A percentile compares a stretch with the other conserved stretches of the same genome.
Evolutionary conservation across 1,140 invertebrate genomes (phyloP).

Genomic region (Conopomorpha cramerella): DNA sequence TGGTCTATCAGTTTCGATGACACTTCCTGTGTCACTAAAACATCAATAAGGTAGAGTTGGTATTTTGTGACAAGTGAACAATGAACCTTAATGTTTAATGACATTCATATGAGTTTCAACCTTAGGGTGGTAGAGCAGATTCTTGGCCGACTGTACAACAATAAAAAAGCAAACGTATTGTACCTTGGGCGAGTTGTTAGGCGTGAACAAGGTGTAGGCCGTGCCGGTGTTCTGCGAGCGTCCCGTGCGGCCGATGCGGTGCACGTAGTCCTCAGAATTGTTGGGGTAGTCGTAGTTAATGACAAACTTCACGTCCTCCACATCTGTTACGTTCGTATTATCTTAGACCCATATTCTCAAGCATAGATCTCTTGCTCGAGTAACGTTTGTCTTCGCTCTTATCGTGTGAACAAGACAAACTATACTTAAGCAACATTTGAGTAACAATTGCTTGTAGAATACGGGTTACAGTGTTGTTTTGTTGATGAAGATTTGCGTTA

Average conservation of each 20-base stretch:
- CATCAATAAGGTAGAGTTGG: too few relatives aligned
- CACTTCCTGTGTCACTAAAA: too few relatives aligned
- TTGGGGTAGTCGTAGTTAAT: slow-evolving; percentile 93
- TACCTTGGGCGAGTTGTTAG: slow-evolving; percentile 75
- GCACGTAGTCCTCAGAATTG: slow-evolving; percentile 90
- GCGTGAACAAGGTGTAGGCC: slow-evolving; percentile 88
- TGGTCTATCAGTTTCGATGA: too few relatives aligned
- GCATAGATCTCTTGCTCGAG: slow-evolving; percentile 1
- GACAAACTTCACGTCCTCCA: slow-evolving; percentile 91
- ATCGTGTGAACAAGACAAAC: too few relatives aligned
- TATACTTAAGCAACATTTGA: too few relatives aligned
- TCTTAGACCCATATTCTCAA: not conserved
- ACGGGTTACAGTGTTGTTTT: too few relatives aligned
- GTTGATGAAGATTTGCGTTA: too few relatives aligned
- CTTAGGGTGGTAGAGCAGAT: not conserved
- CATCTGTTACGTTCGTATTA: slow-evolving; percentile 65
- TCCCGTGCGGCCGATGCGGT: slow-evolving; percentile 88
- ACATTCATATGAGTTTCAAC: too few relatives aligned
- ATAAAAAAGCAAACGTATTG: not conserved
- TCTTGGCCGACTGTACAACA: not conserved
- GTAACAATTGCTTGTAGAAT: too few relatives aligned
- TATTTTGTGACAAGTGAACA: too few relatives aligned
- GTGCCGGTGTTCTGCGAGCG: slow-evolving; percentile 82
- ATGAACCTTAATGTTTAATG: too few relatives aligned
- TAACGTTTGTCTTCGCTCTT: too few relatives aligned